Conservation (phyloP, 2,888 invertebrate genomes). For the Anaspis maculata region DNA sequence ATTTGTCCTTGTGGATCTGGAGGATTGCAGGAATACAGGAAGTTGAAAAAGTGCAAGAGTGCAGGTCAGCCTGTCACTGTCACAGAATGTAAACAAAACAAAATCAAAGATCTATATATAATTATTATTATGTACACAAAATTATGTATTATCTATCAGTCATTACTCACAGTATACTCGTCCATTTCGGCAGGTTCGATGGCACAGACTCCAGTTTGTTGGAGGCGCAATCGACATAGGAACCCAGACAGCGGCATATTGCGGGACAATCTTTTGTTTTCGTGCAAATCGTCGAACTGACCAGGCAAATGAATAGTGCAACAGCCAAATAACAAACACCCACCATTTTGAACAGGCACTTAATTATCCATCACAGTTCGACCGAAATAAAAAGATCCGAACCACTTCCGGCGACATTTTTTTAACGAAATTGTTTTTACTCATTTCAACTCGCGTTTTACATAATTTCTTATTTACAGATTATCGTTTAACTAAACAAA, state of each 20-base stretch:
- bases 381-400: constrained; percentile 21
- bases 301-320: constrained; percentile 20
- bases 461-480: no score
- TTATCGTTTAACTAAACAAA: no score
- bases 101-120: constrained; percentile 4
- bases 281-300: constrained; percentile 21
- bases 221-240: constrained; percentile 68
- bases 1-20: no score
- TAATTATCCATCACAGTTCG: constrained; percentile 35
- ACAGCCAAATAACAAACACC: constrained; percentile 36
- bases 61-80: no score
- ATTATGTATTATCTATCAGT: constrained; percentile 23
- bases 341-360: constrained; percentile 43
- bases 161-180: constrained; percentile 64
- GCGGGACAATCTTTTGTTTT: constrained; percentile 51
- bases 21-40: no score
- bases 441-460: no score
- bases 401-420: constrained; percentile 18
- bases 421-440: no score
- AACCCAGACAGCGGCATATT: constrained; percentile 63
- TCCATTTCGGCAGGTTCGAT: constrained; percentile 64
- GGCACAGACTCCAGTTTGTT: constrained; percentile 63
- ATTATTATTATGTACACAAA: constrained; percentile 20
- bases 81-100: constrained; percentile 3
- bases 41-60: no score